Base-by-base conservation (phyloP, 1,140 invertebrate species). In the Hylaeus anthracinus region DNA sequence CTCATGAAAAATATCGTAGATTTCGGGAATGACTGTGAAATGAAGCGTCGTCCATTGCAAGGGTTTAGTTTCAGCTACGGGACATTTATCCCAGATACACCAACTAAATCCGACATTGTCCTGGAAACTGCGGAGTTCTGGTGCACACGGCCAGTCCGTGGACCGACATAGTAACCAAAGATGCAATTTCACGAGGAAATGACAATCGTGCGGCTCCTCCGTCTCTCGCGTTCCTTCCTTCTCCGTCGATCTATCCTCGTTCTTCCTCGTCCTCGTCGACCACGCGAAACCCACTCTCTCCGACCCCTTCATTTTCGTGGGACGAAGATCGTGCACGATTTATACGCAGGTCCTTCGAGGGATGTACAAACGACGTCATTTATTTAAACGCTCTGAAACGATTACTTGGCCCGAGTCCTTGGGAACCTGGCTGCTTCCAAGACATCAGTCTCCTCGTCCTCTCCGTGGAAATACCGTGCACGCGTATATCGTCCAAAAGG, bases 291-390 rank as follows among this genome's bases (percentile, higher is more conserved):
- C 39, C 26, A 26, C 26, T 26, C 26, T 12, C 63, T 66, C 45
- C 15, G 37, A 66, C 39, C 48, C 12, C 48, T 82, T 73, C 63
- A 65, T 83, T 55, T 77, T 77, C 75, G 39, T 69, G 73, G 37
- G 64, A 39, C 73, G 72, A 65, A 73, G 70, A 78, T 82, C 79
- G 61, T 43, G 45, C 45, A 80, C 67, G 67, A 82, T 84, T 82
- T 77, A 84, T 81, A 66, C 67, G 77, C 80, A 78, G 58, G 73
- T 77, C 55, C 67, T 77, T 66, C 74, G 15, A 60, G 56, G 39
- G 41, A 77, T 55, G 82, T 83, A 87, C 86, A 88, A 88, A 88
- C 72, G 86, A 87, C 72, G 76, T 87, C 79, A 61, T 87, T 87
- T 85, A 76, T 82, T 82, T 85, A 83, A 85, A 61, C 61, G 72